Evolutionary conservation across 2,113 vertebrate species (phyloP).

Genomic region (Panthera uncia): DNA sequence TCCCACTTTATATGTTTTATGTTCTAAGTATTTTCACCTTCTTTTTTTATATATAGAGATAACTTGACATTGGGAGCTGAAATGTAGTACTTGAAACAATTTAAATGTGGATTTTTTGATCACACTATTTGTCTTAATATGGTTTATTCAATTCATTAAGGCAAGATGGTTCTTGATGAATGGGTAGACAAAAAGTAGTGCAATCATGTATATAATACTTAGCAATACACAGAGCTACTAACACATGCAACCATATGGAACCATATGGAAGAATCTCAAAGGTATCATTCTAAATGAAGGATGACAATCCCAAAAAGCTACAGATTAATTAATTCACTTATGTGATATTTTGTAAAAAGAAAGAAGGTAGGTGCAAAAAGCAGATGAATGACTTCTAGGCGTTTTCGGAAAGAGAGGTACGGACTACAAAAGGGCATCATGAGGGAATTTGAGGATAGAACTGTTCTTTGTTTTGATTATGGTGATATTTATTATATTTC

Average conservation of each 20-base stretch:
- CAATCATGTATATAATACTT: neutral
- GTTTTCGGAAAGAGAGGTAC: neutral
- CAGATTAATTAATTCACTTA: neutral
- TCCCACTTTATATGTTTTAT: neutral
- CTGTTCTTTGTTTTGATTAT: neutral
- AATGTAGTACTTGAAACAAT: neutral
- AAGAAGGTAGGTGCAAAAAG: neutral
- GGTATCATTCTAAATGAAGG: neutral
- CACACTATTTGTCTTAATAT: neutral
- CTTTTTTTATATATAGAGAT: neutral
- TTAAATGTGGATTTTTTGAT: neutral
- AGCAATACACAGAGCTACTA: neutral
- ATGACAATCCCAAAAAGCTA: neutral
- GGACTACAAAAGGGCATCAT: rapidly evolving
- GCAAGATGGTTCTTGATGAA: neutral
- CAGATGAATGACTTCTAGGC: neutral
- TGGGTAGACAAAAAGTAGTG: neutral
- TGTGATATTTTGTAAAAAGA: neutral
- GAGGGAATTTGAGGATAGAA: neutral
- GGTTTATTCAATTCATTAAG: neutral
- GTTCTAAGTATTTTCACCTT: neutral
- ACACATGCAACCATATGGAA: neutral
- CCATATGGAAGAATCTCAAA: neutral
- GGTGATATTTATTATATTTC: neutral
- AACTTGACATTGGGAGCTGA: neutral